These are phyloP conservation scores for Ophiothrix spiculata DNA, from an alignment of 35 echinoderm and acorn worm species.

Conservation along the genomic window DNA sequence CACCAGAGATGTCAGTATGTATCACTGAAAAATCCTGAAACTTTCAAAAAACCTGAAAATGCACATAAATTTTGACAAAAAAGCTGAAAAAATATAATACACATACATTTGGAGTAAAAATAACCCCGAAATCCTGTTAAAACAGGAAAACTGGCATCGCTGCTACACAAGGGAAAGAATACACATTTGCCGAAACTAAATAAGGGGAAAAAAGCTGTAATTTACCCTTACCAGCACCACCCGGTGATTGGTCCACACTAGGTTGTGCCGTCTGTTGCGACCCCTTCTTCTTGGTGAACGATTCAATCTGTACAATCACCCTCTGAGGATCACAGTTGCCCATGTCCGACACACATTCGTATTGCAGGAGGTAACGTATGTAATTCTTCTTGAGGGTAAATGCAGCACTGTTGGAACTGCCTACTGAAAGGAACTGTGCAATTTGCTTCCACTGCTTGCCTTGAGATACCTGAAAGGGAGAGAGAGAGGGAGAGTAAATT, in stretches of 20 bases:
- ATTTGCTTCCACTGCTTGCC: slow-evolving; percentile 98
- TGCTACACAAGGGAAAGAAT: no score
- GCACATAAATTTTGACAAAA: no score
- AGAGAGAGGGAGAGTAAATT: neutral
- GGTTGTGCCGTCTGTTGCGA: neutral
- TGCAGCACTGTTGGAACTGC: slow-evolving; percentile 92
- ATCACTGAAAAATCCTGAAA: no score
- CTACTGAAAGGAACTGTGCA: slow-evolving; percentile 67
- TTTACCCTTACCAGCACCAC: neutral
- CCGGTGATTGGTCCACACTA: neutral
- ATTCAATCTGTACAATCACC: slow-evolving; percentile 77
- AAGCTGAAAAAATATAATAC: no score
- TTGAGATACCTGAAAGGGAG: slow-evolving; percentile 73
- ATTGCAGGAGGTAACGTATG: slow-evolving; percentile 81
- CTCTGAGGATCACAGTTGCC: slow-evolving; percentile 65
- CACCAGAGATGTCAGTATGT: no score
- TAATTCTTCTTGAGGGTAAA: slow-evolving; percentile 97
- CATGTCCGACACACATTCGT: slow-evolving; percentile 75
- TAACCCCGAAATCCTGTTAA: no score
- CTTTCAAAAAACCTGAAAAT: no score
- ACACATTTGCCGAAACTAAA: no score
- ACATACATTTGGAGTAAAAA: no score
- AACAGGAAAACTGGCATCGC: no score
- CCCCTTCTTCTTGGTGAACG: slow-evolving; percentile 53
- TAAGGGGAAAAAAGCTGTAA: neutral